These are phyloP conservation scores for Andinoacara biseriatus DNA, from an alignment of 2,113 vertebrate genomes.

Conservation along the genomic window DNA sequence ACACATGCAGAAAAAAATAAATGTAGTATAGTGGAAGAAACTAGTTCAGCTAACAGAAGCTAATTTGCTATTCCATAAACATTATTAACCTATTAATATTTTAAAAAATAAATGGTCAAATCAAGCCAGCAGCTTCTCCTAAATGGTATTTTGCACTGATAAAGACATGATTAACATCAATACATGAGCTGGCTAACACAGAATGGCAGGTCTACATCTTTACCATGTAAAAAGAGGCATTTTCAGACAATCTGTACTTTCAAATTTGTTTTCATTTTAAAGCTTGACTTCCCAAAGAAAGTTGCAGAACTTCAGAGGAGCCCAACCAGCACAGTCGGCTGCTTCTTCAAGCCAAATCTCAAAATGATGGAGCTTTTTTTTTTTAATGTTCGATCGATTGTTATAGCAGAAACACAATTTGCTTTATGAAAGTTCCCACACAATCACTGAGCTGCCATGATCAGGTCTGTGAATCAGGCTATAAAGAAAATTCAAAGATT, in stretches of 20 bases:
- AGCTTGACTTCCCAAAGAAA: background rate
- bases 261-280: background rate
- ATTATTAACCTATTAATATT: background rate
- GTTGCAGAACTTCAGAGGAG: background rate
- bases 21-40: background rate
- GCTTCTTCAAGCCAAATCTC: accelerated
- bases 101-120: background rate
- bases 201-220: too few relatives aligned
- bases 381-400: background rate
- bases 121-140: accelerated
- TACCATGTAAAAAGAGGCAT: background rate
- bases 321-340: accelerated
- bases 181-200: background rate
- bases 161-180: background rate
- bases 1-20: background rate
- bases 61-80: background rate
- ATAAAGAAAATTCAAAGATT: too few relatives aligned
- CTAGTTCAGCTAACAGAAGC: too few relatives aligned
- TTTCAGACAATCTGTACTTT: background rate
- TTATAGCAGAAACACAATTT: accelerated
- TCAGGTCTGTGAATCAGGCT: too few relatives aligned
- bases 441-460: background rate
- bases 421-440: background rate
- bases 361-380: background rate
- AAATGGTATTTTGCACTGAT: background rate